These are phyloP conservation scores for Cosmia pyralina DNA, from an alignment of 2,888 invertebrate genomes.

Conservation along the genomic window DNA sequence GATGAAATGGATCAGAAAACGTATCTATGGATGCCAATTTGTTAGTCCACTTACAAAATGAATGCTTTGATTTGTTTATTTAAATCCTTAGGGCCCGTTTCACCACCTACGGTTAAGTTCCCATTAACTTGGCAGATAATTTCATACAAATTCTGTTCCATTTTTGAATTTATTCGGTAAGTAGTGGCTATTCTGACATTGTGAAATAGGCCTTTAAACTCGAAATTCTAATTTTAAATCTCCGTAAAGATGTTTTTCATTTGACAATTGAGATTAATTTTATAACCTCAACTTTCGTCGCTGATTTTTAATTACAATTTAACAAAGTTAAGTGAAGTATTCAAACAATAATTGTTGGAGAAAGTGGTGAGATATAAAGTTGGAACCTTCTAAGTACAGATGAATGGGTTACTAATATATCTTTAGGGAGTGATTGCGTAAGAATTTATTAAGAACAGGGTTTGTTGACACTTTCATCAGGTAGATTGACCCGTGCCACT, in stretches of 20 bases:
- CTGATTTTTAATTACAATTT: not conserved
- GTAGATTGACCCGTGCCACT: constrained; percentile 18
- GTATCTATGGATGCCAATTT: not conserved
- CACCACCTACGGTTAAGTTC: too few relatives aligned
- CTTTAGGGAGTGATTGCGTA: too few relatives aligned
- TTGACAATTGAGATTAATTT: not conserved
- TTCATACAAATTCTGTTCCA: too few relatives aligned
- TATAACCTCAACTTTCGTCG: not conserved
- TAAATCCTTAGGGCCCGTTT: too few relatives aligned
- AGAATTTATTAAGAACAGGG: not conserved
- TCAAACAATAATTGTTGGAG: not conserved
- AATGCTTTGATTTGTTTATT: not conserved
- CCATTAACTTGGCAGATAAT: too few relatives aligned
- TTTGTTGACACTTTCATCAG: not conserved
- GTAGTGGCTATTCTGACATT: too few relatives aligned
- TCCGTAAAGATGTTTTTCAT: not conserved
- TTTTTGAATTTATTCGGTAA: too few relatives aligned
- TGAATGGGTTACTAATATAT: not conserved
- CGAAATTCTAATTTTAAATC: not conserved
- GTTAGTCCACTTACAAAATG: not conserved
- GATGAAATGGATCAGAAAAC: not conserved
- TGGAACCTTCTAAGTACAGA: not conserved
- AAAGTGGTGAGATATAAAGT: not conserved
- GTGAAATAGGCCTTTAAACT: not conserved
- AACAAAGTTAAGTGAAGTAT: not conserved